Conservation (phyloP, 2,888 invertebrate species). For the Pharmacophagus antenor region DNA sequence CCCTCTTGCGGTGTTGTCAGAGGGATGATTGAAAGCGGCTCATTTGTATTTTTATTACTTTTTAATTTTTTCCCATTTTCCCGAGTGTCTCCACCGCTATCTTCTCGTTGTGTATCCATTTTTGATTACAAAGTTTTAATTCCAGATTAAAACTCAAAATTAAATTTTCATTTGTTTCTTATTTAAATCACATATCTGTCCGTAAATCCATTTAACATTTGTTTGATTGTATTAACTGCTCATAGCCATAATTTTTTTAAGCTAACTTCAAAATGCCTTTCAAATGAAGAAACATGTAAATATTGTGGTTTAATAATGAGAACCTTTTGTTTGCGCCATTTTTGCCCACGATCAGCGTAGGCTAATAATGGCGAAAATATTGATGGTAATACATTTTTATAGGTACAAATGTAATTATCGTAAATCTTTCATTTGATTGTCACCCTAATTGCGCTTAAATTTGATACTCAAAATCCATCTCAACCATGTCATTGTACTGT, state of each 20-base stretch:
- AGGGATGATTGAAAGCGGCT: constrained; percentile 77
- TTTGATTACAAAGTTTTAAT: not conserved
- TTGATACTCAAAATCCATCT: not conserved
- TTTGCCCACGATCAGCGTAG: no score
- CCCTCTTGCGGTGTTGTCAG: constrained; percentile 53
- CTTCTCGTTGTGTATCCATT: constrained; percentile 18
- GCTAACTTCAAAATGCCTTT: no score
- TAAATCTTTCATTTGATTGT: not conserved
- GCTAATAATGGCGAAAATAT: no score
- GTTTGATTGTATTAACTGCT: no score
- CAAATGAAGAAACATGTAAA: no score
- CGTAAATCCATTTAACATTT: no score
- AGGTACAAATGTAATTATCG: no score
- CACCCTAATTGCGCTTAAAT: not conserved
- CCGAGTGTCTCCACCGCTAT: constrained; percentile 51
- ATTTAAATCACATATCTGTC: no score
- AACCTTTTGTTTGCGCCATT: no score
- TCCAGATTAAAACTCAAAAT: not conserved
- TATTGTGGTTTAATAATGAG: no score
- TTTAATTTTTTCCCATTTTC: constrained; percentile 75
- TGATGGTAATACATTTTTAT: no score
- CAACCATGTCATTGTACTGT: constrained; percentile 14
- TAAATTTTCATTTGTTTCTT: not conserved
- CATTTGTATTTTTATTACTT: constrained; percentile 81
- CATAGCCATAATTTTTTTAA: no score